A percentile compares a stretch with the other conserved stretches of the same genome.
Evolutionary conservation across 2,113 vertebrate genomes (phyloP).

Genomic region (Pyxicephalus adspersus): DNA sequence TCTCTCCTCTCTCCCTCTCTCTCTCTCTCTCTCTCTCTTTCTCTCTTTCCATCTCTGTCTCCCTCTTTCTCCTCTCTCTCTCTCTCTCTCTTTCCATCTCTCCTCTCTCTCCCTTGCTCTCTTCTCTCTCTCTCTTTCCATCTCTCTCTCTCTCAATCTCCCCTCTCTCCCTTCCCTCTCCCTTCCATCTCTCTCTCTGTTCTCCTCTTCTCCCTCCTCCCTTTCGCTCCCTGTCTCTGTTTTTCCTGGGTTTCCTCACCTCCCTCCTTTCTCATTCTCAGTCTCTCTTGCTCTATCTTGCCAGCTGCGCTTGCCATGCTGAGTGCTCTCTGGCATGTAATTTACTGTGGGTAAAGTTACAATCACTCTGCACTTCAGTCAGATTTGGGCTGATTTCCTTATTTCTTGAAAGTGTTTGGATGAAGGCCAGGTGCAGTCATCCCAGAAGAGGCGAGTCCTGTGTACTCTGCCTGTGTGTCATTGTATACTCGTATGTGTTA

Average conservation of each 20-base stretch:
- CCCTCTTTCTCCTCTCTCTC: background rate
- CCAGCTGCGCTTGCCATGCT: conserved; percentile 61
- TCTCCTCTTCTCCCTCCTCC: too few relatives aligned
- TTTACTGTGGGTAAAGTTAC: conserved; percentile 56
- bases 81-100: background rate
- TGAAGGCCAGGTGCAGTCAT: conserved; percentile 44
- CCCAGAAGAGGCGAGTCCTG: conserved; percentile 27
- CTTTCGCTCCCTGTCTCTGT: background rate
- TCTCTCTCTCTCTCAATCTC: background rate
- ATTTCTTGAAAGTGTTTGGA: conserved; percentile 56
- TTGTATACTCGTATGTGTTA: background rate
- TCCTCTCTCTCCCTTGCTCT: background rate
- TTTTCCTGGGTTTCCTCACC: conserved; percentile 44
- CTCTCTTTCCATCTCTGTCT: too few relatives aligned
- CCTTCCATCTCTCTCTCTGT: background rate
- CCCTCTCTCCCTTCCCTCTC: too few relatives aligned
- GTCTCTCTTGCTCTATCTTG: conserved; percentile 57
- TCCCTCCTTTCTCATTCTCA: conserved; percentile 23
- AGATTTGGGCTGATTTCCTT: conserved; percentile 55
- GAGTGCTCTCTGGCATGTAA: conserved; percentile 54
- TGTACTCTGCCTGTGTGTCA: background rate
- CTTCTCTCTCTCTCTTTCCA: background rate
- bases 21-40: background rate
- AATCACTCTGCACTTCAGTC: conserved; percentile 54
- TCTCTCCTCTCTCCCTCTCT: background rate